Conservation (phyloP, 2,888 invertebrate species). For the Byasa hedistus region DNA sequence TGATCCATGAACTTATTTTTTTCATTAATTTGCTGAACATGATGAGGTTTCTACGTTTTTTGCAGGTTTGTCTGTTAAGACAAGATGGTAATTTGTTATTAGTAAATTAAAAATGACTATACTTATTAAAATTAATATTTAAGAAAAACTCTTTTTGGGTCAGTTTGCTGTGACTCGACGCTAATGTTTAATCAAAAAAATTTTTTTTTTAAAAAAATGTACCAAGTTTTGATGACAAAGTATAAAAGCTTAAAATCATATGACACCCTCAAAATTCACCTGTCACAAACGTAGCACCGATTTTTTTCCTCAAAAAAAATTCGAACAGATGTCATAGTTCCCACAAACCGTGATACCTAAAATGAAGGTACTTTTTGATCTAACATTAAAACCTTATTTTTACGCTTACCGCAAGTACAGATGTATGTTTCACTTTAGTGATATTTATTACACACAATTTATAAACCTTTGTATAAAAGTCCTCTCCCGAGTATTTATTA, state of each 20-base stretch:
- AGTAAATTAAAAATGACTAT: too few species aligned
- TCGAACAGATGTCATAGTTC: slow-evolving; percentile 47
- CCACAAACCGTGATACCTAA: slow-evolving; percentile 39
- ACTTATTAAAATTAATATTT: too few species aligned
- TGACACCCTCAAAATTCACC: slow-evolving; percentile 53
- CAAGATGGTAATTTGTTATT: too few species aligned
- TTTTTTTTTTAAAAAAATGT: background rate
- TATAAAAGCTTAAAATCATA: slow-evolving; percentile 33
- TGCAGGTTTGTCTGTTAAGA: too few species aligned
- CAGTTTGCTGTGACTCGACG: too few species aligned
- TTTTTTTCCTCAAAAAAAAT: slow-evolving; percentile 47
- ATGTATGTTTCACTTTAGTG: background rate
- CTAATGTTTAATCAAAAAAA: background rate
- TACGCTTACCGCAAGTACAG: background rate
- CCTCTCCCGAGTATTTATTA: too few species aligned
- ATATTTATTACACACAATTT: background rate
- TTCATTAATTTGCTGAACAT: too few species aligned
- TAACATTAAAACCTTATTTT: slow-evolving; percentile 11
- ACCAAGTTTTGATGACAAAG: slow-evolving; percentile 35
- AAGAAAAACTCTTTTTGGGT: too few species aligned
- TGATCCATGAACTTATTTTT: slow-evolving; percentile 5
- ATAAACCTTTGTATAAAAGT: background rate
- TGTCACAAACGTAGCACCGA: slow-evolving; percentile 49
- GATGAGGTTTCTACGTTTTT: too few species aligned
- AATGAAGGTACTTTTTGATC: slow-evolving; percentile 29